phyloP scores from a whole-genome alignment of 2,113 vertebrate species.

The Bufo bufo region DNA sequence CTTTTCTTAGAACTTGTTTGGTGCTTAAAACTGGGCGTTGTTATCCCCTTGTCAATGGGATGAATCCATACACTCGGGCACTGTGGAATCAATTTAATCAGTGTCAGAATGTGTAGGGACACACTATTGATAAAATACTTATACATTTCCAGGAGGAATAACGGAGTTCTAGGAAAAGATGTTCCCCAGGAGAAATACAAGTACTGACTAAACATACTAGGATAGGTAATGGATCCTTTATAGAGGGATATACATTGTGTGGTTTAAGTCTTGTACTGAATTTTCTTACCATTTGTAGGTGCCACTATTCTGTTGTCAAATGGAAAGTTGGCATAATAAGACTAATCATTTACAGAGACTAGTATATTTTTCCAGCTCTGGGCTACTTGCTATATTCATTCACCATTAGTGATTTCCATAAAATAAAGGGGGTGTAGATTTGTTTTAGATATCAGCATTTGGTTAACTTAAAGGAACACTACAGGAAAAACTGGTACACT shows the following conservation, averaged over 20 bases:
- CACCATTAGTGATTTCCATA: background rate
- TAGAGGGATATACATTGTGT: background rate
- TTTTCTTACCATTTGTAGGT: background rate
- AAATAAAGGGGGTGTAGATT: background rate
- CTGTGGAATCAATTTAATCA: no score
- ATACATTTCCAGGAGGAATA: background rate
- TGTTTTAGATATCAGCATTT: background rate
- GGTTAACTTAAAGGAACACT: background rate
- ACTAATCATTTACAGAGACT: background rate
- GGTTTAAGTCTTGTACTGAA: background rate
- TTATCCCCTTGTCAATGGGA: no score
- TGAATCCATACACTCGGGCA: no score
- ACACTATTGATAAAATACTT: background rate
- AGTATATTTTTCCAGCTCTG: background rate
- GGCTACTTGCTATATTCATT: background rate
- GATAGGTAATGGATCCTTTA: background rate
- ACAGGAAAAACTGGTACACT: background rate
- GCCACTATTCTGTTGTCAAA: background rate
- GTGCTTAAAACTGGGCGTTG: no score
- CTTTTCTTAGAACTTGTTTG: no score
- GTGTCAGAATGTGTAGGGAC: background rate
- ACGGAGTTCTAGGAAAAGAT: background rate
- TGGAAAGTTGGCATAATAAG: constrained; percentile 3
- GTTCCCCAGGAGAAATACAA: background rate
- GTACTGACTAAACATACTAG: background rate